A percentile compares a stretch with the other conserved stretches of the same genome.
These are phyloP conservation scores for Strigops habroptila DNA, from an alignment of 2,113 vertebrate species.

Conservation along the genomic window DNA sequence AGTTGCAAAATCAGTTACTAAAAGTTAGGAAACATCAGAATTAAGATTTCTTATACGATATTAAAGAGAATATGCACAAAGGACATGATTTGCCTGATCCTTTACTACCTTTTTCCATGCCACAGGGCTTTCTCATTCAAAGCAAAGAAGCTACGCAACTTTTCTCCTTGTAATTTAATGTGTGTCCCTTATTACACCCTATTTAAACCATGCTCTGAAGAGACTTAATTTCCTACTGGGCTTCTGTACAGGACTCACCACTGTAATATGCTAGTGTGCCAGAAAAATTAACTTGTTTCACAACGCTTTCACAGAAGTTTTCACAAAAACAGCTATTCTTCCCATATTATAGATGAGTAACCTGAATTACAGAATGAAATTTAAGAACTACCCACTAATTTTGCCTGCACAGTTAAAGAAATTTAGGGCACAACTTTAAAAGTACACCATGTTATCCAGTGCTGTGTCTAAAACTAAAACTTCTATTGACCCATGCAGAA, in stretches of 20 bases:
- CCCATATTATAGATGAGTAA: neutral
- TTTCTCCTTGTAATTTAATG: neutral
- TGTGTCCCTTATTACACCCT: neutral
- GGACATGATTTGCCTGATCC: neutral
- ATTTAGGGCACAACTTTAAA: neutral
- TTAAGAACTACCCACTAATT: neutral
- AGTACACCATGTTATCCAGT: neutral
- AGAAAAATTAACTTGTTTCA: neutral
- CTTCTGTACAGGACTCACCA: neutral
- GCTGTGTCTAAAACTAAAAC: neutral
- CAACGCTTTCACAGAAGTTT: neutral
- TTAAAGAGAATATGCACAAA: neutral
- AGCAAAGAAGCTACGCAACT: neutral
- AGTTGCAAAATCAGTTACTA: neutral
- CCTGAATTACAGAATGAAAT: neutral
- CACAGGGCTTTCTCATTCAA: neutral
- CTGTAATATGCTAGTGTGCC: fast-evolving
- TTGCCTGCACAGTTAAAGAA: neutral
- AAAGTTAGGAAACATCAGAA: neutral
- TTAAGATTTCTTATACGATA: neutral
- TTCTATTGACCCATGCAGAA: neutral
- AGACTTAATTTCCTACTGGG: neutral
- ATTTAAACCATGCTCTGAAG: neutral
- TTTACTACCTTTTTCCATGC: neutral
- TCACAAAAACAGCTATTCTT: neutral